Conservation (phyloP, 2,113 vertebrate species). For the Neogale vison region DNA sequence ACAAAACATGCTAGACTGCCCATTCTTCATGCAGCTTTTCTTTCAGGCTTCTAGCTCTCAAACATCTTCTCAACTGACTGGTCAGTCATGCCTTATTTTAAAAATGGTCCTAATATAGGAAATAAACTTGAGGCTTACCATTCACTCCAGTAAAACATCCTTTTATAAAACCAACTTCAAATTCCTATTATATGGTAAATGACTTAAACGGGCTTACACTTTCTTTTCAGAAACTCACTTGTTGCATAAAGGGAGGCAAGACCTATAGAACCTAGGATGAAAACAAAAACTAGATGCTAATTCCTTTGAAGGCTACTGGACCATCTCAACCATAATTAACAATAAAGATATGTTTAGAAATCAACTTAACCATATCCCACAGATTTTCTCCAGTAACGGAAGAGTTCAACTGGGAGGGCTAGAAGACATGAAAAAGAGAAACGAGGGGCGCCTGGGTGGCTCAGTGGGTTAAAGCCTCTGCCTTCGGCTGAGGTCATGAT, state of each 20-base stretch:
- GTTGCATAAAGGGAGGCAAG: background rate
- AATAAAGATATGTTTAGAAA: background rate
- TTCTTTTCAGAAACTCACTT: conserved; percentile 6
- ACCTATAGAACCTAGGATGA: background rate
- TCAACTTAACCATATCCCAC: background rate
- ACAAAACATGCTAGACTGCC: background rate
- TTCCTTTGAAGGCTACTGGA: background rate
- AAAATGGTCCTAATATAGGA: background rate
- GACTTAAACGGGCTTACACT: background rate
- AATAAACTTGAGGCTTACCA: background rate
- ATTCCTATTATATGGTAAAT: background rate
- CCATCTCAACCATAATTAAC: background rate
- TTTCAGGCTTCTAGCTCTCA: background rate
- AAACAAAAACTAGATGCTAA: background rate
- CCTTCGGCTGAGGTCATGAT: too few species aligned
- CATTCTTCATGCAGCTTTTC: background rate
- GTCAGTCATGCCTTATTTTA: background rate
- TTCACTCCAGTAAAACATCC: background rate
- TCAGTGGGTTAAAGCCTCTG: too few species aligned
- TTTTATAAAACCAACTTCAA: background rate
- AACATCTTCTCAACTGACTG: background rate
- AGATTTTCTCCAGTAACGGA: background rate
- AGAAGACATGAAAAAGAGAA: background rate
- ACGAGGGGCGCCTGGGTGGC: too few species aligned
- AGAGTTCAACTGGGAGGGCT: background rate